Base-by-base conservation (phyloP, 2,797 vertebrate genomes). In the Aythya fuligula region DNA sequence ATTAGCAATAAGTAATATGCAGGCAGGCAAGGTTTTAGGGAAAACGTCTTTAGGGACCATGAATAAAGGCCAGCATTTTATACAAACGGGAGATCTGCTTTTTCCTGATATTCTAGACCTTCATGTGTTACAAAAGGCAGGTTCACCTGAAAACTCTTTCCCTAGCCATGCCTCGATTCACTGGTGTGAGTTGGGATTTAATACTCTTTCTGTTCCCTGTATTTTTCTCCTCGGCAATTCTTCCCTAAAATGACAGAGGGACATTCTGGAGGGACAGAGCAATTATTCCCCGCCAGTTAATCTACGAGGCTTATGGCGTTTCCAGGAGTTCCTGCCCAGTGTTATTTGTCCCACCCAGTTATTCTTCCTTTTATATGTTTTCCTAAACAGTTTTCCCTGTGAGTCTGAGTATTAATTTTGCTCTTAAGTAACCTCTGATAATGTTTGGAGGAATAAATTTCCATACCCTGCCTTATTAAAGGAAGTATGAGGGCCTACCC, bases 391-490 rank as follows among this genome's bases (percentile, higher is more conserved):
- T 24, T 80, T 83, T 95, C 30, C 21, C 19, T 83, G 8, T 45
- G 81, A 87, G 19, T 66, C 62, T 70, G n/a, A 77, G 34, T 66
- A n/a, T 60, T 95, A 71, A 87, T 90, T 89, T 87, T 92, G 69
- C 45, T 95, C 11, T 1, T 69, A 81, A 90, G 38, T 43, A 87
- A 32, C 56, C 41, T 92, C 80, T 84, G 56, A n/a, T 82, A 56
- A 60, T 90, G 36, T 61, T 66, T 89, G 64, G 70, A 90, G 61
- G 83, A 82, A 89, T 36, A 84, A 81, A 93, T 93, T 67, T 92
- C 39, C 38, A 41, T 90, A n/a, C 6, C 12, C 19, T 75, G 45
- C 21, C 51, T n/a, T 93, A 66, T 84, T 74, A 93, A 41, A 89
- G 57, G 27, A 72, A 94, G 34, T 30, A 53, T 80, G 75, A 70